phyloP scores from a whole-genome alignment of 1,140 invertebrate genomes.

The Aethina tumida region DNA sequence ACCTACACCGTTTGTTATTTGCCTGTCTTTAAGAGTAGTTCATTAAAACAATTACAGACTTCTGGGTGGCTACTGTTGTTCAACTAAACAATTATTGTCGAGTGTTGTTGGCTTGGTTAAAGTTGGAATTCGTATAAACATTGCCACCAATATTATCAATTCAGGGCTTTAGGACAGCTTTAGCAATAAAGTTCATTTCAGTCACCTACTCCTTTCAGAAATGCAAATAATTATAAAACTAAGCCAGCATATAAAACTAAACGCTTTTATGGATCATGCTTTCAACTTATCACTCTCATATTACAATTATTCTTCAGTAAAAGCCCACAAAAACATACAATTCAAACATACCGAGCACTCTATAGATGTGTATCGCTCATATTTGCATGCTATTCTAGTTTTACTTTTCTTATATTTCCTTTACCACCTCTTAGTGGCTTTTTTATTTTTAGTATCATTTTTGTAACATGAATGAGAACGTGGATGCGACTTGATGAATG shows the following conservation, averaged over 20 bases:
- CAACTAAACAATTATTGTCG: background rate
- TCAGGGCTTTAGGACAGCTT: background rate
- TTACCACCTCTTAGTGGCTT: constrained; percentile 6
- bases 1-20: constrained; percentile 16
- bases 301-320: too few species aligned
- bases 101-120: background rate
- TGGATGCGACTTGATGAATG: constrained; percentile 18
- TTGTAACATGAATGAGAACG: constrained; percentile 1
- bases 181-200: background rate
- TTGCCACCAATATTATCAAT: background rate
- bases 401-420: constrained; percentile 6
- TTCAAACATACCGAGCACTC: constrained; percentile 23
- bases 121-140: background rate
- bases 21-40: constrained; percentile 12
- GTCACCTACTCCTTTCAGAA: background rate
- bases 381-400: constrained; percentile 17
- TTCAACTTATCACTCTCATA: constrained; percentile 6
- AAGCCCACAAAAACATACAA: background rate
- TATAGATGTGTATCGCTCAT: constrained; percentile 30
- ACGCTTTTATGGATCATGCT: constrained; percentile 4
- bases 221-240: background rate
- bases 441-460: background rate
- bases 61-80: background rate
- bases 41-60: constrained; percentile 1
- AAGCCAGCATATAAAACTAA: too few species aligned